Evolutionary conservation across 2,113 vertebrate genomes (phyloP).

Genomic region (Apodemus sylvaticus): DNA sequence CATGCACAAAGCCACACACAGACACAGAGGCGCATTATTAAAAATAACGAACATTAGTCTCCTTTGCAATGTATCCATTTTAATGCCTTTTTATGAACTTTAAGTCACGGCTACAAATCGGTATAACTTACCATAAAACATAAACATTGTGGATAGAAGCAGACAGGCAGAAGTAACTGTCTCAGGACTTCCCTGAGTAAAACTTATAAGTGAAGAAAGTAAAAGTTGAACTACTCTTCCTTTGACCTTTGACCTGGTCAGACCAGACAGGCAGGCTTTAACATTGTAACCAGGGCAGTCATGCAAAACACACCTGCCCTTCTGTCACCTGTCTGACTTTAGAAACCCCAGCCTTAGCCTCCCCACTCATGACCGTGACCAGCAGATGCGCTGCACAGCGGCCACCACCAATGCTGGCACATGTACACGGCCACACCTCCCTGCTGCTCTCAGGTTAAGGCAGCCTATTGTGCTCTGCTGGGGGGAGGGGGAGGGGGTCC

Average conservation of each 20-base stretch:
- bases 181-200: neutral
- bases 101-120: neutral
- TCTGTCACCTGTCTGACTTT: neutral
- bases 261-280: neutral
- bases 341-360: neutral
- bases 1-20: neutral
- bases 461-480: neutral
- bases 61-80: neutral
- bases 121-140: neutral
- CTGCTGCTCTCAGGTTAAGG: neutral
- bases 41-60: neutral
- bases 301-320: fast-evolving
- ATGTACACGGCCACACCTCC: neutral
- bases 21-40: neutral
- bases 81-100: neutral
- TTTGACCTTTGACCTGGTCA: neutral
- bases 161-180: neutral
- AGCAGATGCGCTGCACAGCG: no score
- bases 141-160: neutral
- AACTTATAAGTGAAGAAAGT: neutral
- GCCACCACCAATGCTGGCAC: fast-evolving
- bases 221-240: neutral
- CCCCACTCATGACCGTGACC: neutral
- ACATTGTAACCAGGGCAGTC: neutral
- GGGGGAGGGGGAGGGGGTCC: neutral